Conservation (phyloP, 2,113 vertebrate genomes). For the Theristicus caerulescens region DNA sequence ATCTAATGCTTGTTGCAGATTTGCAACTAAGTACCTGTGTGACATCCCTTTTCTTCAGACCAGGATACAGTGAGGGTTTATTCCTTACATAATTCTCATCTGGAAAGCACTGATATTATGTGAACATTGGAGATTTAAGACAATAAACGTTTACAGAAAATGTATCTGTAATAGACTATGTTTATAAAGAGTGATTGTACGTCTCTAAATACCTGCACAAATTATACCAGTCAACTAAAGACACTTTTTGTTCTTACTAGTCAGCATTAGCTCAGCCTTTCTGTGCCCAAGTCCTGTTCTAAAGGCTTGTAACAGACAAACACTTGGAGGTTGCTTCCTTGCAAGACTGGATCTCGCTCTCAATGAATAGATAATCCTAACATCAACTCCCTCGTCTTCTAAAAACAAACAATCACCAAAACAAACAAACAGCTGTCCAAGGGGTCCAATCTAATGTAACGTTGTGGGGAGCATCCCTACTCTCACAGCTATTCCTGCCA, state of each 20-base stretch:
- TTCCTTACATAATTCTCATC: background rate
- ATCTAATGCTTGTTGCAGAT: background rate
- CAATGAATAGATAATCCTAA: background rate
- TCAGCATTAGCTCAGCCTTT: background rate
- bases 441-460: background rate
- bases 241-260: background rate
- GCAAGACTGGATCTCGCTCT: background rate
- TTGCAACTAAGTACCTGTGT: background rate
- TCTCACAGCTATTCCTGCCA: background rate
- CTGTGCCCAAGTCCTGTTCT: background rate
- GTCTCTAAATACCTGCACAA: background rate
- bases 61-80: background rate
- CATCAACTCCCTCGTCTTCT: background rate
- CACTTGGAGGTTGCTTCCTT: background rate
- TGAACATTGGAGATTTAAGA: background rate
- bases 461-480: background rate
- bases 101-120: background rate
- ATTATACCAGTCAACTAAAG: background rate
- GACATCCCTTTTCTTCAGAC: background rate
- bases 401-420: background rate
- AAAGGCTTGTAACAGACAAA: background rate
- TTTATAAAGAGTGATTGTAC: background rate
- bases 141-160: background rate
- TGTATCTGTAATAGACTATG: background rate
- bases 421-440: background rate